These are phyloP conservation scores for Apis florea DNA, from an alignment of 1,140 invertebrate genomes.

Conservation along the genomic window DNA sequence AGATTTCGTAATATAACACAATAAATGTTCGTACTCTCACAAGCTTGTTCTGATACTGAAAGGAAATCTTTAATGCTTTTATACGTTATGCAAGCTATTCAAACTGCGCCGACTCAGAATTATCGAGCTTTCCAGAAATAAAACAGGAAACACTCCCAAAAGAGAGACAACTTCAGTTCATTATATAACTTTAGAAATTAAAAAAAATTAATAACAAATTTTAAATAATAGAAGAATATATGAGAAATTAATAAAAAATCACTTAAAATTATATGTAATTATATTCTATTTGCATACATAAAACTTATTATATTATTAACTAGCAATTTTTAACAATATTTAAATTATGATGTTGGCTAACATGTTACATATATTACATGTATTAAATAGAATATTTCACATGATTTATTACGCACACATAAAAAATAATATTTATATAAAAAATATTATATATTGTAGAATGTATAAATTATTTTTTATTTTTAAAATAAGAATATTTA, in stretches of 20 bases:
- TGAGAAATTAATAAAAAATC: background rate
- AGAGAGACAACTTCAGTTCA: background rate
- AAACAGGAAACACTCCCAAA: background rate
- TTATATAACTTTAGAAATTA: background rate
- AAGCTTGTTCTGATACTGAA: conserved; percentile 17
- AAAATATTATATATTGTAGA: background rate
- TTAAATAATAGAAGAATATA: background rate
- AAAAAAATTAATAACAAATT: background rate
- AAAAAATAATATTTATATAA: background rate
- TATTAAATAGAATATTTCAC: background rate
- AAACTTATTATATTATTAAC: background rate
- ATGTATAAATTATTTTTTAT: background rate
- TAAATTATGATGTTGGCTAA: conserved; percentile 4
- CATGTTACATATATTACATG: background rate
- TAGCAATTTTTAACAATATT: background rate
- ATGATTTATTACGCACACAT: background rate
- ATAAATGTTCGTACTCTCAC: background rate
- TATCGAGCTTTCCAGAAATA: conserved; percentile 35
- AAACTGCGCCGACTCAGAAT: conserved; percentile 18
- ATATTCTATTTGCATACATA: background rate
- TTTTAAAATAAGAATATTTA: background rate
- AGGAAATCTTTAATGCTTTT: background rate
- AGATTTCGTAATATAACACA: conserved; percentile 1
- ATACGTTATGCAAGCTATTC: conserved; percentile 9
- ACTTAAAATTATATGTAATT: background rate